phyloP scores from a whole-genome alignment of 2,797 vertebrate genomes.

The Neoniphon sammara region DNA sequence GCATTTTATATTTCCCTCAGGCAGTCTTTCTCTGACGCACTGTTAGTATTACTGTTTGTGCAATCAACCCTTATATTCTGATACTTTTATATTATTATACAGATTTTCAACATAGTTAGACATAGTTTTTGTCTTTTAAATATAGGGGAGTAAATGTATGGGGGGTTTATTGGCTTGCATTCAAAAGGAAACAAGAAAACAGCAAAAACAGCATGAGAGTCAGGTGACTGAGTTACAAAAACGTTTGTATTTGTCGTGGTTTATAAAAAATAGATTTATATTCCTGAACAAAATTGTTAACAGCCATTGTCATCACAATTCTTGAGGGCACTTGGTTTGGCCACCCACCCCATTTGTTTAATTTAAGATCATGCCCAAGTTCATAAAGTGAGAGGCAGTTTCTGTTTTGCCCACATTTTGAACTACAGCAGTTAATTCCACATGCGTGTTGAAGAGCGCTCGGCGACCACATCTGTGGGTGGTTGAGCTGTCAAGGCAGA shows the following conservation, averaged over 20 bases:
- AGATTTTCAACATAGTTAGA: neutral
- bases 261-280: constrained; percentile 6
- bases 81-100: neutral
- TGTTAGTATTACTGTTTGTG: constrained; percentile 3
- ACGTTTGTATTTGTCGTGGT: neutral
- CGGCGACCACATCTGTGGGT: constrained; percentile 8
- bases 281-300: constrained; percentile 10
- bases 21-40: constrained; percentile 18
- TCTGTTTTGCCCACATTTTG: neutral
- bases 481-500: constrained; percentile 34
- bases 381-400: neutral
- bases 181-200: neutral
- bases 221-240: neutral
- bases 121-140: neutral
- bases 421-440: neutral
- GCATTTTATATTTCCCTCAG: constrained; percentile 4
- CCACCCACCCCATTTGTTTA: neutral
- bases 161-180: neutral
- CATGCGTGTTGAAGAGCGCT: neutral
- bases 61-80: neutral
- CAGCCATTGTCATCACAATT: neutral
- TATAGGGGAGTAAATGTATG: neutral
- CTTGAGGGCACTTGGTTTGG: constrained; percentile 15
- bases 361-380: constrained; percentile 1
- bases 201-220: neutral